A percentile compares a stretch with the other conserved stretches of the same genome.
Conservation (phyloP, 2,797 vertebrate genomes). For the Chaenodraco wilsoni region DNA sequence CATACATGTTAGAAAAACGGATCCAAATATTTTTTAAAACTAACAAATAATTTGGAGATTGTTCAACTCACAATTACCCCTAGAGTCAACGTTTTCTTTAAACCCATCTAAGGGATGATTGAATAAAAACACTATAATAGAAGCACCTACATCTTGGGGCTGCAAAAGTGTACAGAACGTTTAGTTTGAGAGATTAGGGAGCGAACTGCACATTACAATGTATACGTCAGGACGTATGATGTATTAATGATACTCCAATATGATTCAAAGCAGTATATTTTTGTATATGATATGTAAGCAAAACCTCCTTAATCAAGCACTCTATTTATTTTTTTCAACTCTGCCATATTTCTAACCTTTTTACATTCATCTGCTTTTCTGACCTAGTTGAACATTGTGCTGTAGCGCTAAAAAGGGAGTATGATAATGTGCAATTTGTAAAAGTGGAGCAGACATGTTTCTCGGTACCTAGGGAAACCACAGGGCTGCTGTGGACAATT, state of each 20-base stretch:
- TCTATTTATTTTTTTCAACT: not conserved
- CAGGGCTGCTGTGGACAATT: constrained; percentile 11
- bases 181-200: not conserved
- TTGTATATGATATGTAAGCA: constrained; percentile 5
- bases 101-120: not conserved
- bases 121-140: not conserved
- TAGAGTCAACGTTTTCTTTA: not conserved
- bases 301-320: not conserved
- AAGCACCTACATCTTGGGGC: not conserved
- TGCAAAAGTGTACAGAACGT: not conserved
- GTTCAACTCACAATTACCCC: not conserved
- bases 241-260: not conserved
- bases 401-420: constrained; percentile 18
- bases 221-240: not conserved
- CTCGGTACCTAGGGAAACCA: constrained; percentile 26
- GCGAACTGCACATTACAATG: not conserved
- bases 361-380: constrained; percentile 14
- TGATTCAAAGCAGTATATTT: not conserved
- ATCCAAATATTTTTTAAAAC: constrained; percentile 5
- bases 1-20: not conserved
- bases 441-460: constrained; percentile 24
- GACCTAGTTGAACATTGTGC: constrained; percentile 5
- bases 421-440: constrained; percentile 20
- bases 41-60: not conserved
- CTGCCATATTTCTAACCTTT: not conserved